Evolutionary conservation across 23 tunicate species (phyloP).

Genomic region (Aplidium turbinatum): DNA sequence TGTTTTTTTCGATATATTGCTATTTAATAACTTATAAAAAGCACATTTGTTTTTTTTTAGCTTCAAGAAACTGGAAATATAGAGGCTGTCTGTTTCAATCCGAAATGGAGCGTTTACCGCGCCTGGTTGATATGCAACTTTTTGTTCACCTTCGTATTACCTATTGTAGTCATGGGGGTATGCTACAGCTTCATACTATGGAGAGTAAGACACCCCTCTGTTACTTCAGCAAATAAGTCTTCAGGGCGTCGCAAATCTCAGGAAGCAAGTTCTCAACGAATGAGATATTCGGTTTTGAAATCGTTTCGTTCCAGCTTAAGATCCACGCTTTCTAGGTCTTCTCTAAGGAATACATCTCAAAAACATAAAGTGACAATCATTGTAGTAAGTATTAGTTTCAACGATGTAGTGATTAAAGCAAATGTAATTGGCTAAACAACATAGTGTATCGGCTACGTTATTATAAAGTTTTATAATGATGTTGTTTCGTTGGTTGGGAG

Average conservation of each 20-base stretch:
- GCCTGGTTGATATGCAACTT: constrained; percentile 53
- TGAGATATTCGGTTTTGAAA: background rate
- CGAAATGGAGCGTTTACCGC: too few relatives aligned
- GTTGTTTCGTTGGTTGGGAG: too few relatives aligned
- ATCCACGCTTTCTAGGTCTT: too few relatives aligned
- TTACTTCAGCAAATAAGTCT: constrained; percentile 23
- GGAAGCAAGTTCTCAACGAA: background rate
- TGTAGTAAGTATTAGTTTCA: constrained; percentile 34
- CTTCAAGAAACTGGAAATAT: too few relatives aligned
- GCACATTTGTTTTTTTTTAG: too few relatives aligned
- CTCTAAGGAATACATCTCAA: too few relatives aligned
- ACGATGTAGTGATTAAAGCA: background rate
- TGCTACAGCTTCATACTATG: constrained; percentile 68
- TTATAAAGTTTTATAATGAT: too few relatives aligned
- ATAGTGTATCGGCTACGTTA: too few relatives aligned
- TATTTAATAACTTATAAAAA: too few relatives aligned
- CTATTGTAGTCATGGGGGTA: constrained; percentile 42
- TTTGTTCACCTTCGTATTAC: constrained; percentile 43
- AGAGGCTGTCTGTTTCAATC: too few relatives aligned
- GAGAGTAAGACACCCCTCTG: constrained; percentile 53
- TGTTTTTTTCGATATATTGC: too few relatives aligned
- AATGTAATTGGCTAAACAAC: background rate
- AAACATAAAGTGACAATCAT: constrained; percentile 48
- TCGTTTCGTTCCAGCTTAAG: too few relatives aligned
- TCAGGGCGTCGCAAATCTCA: background rate